phyloP scores from a whole-genome alignment of 2,113 vertebrate species.

The Phoxinus phoxinus region DNA sequence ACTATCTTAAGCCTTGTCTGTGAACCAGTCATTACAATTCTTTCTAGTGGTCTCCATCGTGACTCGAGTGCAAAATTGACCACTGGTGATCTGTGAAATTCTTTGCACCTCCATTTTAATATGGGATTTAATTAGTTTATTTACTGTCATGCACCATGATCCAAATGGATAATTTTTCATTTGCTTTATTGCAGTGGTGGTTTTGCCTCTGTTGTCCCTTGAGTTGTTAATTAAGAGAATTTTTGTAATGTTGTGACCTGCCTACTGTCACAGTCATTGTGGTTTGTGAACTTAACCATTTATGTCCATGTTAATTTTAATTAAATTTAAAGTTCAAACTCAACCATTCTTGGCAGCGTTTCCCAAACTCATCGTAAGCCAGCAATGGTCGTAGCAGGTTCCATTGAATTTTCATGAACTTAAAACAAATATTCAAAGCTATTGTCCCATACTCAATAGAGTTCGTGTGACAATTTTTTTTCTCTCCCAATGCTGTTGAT shows the following conservation, averaged over 20 bases:
- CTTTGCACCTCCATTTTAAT: too few relatives aligned
- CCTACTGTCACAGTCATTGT: background rate
- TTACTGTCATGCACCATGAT: background rate
- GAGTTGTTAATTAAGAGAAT: background rate
- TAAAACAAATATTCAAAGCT: background rate
- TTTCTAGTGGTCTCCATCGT: too few relatives aligned
- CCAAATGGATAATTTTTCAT: background rate
- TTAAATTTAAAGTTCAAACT: background rate
- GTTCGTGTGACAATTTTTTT: too few relatives aligned
- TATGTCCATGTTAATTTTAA: background rate
- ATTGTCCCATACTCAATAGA: background rate
- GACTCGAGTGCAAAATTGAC: too few relatives aligned
- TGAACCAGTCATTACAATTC: too few relatives aligned
- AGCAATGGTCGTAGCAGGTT: too few relatives aligned
- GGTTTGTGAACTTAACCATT: background rate
- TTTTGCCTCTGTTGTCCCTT: background rate
- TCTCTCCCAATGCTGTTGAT: background rate
- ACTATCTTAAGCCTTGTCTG: too few relatives aligned
- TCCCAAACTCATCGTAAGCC: too few relatives aligned
- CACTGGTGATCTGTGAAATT: too few relatives aligned
- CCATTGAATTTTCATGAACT: background rate
- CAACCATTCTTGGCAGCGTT: background rate
- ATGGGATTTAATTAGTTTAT: too few relatives aligned
- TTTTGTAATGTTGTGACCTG: background rate
- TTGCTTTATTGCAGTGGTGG: background rate